These are phyloP conservation scores for Scylla paramamosain DNA, from an alignment of 1,140 invertebrate genomes.

Conservation along the genomic window DNA sequence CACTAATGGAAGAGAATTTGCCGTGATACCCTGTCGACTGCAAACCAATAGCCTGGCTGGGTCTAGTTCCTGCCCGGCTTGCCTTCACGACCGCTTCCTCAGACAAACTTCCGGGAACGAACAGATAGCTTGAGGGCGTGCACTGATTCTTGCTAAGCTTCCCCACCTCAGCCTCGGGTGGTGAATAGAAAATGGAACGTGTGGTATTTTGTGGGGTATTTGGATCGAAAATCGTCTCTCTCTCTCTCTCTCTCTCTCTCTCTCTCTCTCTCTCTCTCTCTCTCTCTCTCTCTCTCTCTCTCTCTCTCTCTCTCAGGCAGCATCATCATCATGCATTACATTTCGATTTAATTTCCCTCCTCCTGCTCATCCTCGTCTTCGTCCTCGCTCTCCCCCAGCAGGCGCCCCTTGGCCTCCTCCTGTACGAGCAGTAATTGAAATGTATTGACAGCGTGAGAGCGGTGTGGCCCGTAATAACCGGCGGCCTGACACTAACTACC, in stretches of 20 bases:
- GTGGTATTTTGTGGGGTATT: too few relatives aligned
- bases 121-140: too few relatives aligned
- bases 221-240: not conserved
- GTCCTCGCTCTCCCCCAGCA: not conserved
- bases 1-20: slow-evolving; percentile 23
- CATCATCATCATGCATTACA: not conserved
- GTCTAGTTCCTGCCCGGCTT: not conserved
- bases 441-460: slow-evolving; percentile 57
- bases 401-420: not conserved
- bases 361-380: not conserved
- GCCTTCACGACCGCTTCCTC: not conserved
- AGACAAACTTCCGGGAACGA: not conserved
- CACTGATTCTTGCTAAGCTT: too few relatives aligned
- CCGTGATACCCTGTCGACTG: slow-evolving; percentile 8
- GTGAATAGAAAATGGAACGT: too few relatives aligned
- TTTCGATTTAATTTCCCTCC: not conserved
- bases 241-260: not conserved
- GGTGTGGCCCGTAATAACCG: slow-evolving; percentile 30
- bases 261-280: not conserved
- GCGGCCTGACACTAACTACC: slow-evolving; percentile 41
- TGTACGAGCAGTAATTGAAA: slow-evolving; percentile 59
- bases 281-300: not conserved
- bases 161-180: too few relatives aligned
- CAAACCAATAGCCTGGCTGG: not conserved
- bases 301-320: not conserved